A percentile compares a stretch with the other conserved stretches of the same genome.
These are phyloP conservation scores for Prorops nasuta DNA, from an alignment of 1,140 invertebrate genomes.

Conservation along the genomic window DNA sequence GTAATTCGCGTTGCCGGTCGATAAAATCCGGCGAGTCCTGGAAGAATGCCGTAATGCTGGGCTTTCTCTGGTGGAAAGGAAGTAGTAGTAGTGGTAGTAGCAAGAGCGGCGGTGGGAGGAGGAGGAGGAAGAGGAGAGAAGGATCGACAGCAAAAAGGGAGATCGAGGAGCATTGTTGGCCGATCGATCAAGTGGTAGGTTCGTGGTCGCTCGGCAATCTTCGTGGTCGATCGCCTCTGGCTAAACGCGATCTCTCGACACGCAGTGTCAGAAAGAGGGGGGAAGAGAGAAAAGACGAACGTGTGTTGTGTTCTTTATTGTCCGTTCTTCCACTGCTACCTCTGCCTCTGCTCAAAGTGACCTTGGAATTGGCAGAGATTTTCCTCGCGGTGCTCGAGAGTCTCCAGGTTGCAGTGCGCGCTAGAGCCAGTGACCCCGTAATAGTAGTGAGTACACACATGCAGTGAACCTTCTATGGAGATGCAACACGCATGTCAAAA, in stretches of 20 bases:
- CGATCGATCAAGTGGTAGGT: conserved; percentile 24
- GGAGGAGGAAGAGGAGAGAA: not conserved
- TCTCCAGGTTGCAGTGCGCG: no score
- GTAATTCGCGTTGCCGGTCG: not conserved
- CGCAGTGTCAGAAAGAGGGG: no score
- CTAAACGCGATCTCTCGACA: conserved; percentile 8
- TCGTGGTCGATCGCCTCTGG: conserved; percentile 22
- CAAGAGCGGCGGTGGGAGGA: not conserved
- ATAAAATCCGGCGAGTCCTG: not conserved
- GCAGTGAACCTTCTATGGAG: no score
- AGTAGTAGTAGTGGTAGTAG: not conserved
- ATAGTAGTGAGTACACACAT: no score
- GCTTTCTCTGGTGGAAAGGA: no score
- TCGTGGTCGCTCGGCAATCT: conserved; percentile 27
- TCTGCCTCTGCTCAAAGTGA: no score
- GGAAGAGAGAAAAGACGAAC: not conserved
- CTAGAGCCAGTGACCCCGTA: no score
- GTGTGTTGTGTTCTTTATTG: no score
- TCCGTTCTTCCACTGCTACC: no score
- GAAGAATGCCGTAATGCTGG: conserved; percentile 5
- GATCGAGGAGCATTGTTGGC: conserved; percentile 29
- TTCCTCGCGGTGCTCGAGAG: no score
- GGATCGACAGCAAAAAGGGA: not conserved
- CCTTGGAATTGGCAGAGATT: no score
- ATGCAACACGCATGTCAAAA: no score